A percentile compares a stretch with the other conserved stretches of the same genome.
Evolutionary conservation across 2,113 vertebrate genomes (phyloP).

Genomic region (Leptobrachium leishanense): DNA sequence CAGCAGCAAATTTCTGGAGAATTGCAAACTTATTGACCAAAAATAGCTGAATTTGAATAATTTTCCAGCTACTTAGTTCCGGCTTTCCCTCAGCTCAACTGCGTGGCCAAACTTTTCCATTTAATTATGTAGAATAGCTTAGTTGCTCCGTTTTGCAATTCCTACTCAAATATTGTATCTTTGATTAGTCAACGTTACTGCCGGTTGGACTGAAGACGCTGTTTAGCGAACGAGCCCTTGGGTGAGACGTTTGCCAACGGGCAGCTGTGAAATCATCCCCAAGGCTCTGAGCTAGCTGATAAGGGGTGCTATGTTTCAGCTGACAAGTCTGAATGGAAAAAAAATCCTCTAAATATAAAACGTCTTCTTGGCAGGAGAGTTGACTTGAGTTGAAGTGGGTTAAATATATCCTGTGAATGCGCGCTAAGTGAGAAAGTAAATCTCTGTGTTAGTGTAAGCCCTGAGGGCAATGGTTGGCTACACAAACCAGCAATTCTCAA

Average conservation of each 20-base stretch:
- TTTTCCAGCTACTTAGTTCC: too few relatives aligned
- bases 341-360: conserved; percentile 38
- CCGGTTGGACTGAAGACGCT: too few relatives aligned
- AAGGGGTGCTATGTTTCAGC: conserved; percentile 40
- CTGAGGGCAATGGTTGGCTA: conserved; percentile 22
- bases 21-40: too few relatives aligned
- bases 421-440: conserved; percentile 45
- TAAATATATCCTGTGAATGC: conserved; percentile 47
- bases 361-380: conserved; percentile 31
- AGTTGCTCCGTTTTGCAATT: too few relatives aligned
- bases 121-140: too few relatives aligned
- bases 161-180: too few relatives aligned
- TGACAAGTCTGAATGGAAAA: conserved; percentile 32
- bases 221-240: too few relatives aligned
- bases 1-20: too few relatives aligned
- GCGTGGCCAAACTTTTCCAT: too few relatives aligned
- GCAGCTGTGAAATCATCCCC: conserved; percentile 35
- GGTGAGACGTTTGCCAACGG: background rate
- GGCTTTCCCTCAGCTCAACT: too few relatives aligned
- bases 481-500: conserved; percentile 43
- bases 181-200: too few relatives aligned
- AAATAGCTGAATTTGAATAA: too few relatives aligned
- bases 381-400: conserved; percentile 46
- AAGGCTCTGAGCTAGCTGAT: conserved; percentile 17
- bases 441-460: conserved; percentile 45